Percentiles rank a stretch among this genome's conserved stretches.
These are phyloP conservation scores for Leptodactylus fallax DNA, from an alignment of 2,797 vertebrate species.

Conservation along the genomic window DNA sequence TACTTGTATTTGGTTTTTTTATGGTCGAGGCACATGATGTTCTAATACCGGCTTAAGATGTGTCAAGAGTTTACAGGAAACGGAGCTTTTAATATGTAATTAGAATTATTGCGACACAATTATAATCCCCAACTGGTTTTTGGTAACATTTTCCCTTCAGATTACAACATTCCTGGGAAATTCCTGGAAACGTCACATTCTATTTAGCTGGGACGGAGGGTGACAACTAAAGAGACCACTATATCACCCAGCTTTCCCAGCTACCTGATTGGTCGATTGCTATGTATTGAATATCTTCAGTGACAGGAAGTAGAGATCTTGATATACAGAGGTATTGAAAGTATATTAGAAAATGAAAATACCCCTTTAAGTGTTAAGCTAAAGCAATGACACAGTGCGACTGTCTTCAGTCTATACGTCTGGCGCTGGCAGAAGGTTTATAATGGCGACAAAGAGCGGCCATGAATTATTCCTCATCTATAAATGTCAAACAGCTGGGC, in stretches of 20 bases:
- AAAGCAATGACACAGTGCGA: not conserved
- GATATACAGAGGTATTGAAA: not conserved
- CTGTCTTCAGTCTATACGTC: not conserved
- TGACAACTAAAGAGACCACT: too few species aligned
- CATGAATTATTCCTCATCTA: conserved; percentile 9
- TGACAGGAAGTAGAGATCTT: not conserved
- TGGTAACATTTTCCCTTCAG: not conserved
- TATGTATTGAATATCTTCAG: not conserved
- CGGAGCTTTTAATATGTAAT: not conserved
- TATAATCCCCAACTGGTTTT: not conserved
- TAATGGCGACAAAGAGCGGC: not conserved
- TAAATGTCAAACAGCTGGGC: conserved; percentile 24
- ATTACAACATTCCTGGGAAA: not conserved
- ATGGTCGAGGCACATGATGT: too few species aligned
- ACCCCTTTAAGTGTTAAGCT: not conserved
- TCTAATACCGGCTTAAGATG: too few species aligned
- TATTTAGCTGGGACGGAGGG: not conserved
- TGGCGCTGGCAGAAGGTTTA: not conserved
- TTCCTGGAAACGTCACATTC: not conserved
- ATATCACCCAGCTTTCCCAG: too few species aligned
- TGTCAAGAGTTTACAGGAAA: conserved; percentile 3
- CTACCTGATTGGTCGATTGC: too few species aligned
- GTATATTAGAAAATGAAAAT: not conserved
- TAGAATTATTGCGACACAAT: not conserved
- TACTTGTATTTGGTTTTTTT: not conserved